phyloP scores from a whole-genome alignment of 2,113 vertebrate species.

The Hiodon alosoides region DNA sequence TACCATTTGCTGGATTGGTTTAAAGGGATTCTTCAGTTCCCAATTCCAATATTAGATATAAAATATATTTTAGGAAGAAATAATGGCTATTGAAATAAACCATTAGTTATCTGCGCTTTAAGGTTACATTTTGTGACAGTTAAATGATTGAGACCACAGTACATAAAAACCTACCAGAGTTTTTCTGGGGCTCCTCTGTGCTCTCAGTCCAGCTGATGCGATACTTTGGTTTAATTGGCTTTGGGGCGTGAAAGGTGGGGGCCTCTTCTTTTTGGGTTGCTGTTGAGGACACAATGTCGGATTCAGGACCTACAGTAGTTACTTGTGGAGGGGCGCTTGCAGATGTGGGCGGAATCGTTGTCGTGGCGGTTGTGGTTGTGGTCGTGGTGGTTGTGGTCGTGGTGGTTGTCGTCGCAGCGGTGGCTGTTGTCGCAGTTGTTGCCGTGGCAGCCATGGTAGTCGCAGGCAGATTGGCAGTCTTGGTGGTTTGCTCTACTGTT shows the following conservation, averaged over 20 bases:
- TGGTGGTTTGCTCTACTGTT: constrained; percentile 2
- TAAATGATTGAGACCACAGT: no score
- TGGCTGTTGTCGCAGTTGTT: constrained; percentile 25
- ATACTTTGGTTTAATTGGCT: constrained; percentile 28
- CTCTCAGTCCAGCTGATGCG: constrained; percentile 58
- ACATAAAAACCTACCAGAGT: constrained; percentile 40
- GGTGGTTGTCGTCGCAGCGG: not conserved
- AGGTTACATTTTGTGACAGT: not conserved
- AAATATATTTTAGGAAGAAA: not conserved
- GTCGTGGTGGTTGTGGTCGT: constrained; percentile 11
- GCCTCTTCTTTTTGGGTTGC: not conserved
- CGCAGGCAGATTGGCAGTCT: not conserved
- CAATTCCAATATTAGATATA: no score
- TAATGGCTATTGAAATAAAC: not conserved
- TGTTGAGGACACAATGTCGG: not conserved
- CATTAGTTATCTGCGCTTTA: no score
- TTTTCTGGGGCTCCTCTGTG: constrained; percentile 42
- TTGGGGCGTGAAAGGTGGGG: not conserved
- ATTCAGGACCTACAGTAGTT: not conserved
- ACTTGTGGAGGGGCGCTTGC: not conserved
- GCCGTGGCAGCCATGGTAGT: constrained; percentile 7
- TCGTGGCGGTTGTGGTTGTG: constrained; percentile 10
- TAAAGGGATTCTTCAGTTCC: not conserved
- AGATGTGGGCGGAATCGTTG: not conserved
- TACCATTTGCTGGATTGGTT: not conserved